Conservation (phyloP, 2,113 vertebrate genomes). For the Protomyctophum bolini region DNA sequence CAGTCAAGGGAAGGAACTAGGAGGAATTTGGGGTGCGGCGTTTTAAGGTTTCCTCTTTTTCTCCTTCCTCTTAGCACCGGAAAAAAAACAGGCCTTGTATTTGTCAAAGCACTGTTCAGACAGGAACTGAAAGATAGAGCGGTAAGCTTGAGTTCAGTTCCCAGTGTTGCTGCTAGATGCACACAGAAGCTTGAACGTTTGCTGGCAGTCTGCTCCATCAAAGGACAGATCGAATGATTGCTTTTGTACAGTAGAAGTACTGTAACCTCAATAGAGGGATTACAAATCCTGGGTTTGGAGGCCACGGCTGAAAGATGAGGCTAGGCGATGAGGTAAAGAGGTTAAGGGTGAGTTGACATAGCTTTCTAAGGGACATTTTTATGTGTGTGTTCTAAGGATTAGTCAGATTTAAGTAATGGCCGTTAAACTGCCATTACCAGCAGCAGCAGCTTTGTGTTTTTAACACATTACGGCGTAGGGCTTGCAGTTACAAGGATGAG, state of each 20-base stretch:
- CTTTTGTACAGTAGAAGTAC: neutral
- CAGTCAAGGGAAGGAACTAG: slow-evolving; percentile 61
- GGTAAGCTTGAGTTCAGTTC: slow-evolving; percentile 8
- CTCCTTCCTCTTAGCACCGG: slow-evolving; percentile 27
- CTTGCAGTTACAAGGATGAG: no score
- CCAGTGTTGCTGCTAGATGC: neutral
- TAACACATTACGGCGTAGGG: neutral
- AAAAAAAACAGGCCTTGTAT: slow-evolving; percentile 22
- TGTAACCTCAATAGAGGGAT: neutral
- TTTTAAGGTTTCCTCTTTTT: slow-evolving; percentile 67
- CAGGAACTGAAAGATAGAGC: slow-evolving; percentile 9
- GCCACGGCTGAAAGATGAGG: slow-evolving; percentile 25
- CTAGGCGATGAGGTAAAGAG: slow-evolving; percentile 15
- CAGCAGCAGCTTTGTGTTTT: neutral
- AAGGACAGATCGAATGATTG: slow-evolving; percentile 22
- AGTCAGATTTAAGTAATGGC: neutral
- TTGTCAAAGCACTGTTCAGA: slow-evolving; percentile 7
- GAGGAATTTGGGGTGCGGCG: slow-evolving; percentile 68
- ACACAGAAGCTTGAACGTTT: neutral
- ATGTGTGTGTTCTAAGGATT: slow-evolving; percentile 2
- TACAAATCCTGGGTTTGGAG: neutral
- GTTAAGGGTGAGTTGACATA: slow-evolving; percentile 20
- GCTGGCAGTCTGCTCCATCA: slow-evolving; percentile 1
- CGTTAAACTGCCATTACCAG: neutral
- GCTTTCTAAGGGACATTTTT: slow-evolving; percentile 12